Base-by-base conservation (phyloP, 2,113 vertebrate genomes). In the Scytalopus superciliaris region DNA sequence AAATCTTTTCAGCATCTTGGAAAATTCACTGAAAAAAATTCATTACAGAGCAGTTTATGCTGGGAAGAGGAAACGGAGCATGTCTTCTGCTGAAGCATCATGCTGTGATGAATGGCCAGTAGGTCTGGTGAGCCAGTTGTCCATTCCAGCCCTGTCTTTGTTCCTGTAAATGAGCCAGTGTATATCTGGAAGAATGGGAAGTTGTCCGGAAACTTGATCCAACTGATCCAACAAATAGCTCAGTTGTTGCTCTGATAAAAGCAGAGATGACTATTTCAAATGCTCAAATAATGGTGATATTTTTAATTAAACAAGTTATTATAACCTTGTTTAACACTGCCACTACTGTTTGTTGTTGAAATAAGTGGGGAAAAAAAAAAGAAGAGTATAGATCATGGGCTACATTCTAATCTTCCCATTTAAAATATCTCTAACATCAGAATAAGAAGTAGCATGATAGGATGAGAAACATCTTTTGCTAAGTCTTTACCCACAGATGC, bases 151-250 rank as follows among this genome's bases (percentile, higher is more conserved):
- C 45, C 0, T 0, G 70, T 49, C 75, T 96, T 89, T 94, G 75
- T 89, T 89, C 72, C 91, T 87, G 79, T 90, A 85, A 96, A 96
- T 83, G 74, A 94, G 78, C 74, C 88, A 85, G 82, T 87, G 50
- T 92, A 0, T 89, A 89, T 95, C 67, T 87, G 81, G 56, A 68
- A 95, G 89, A 94, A 95, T 5, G 17, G 74, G 78, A 97, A 95
- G 73, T 91, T 7, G 6, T 76, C 70, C 87, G 84, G 89, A 95
- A 91, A 93, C 74, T 79, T 79, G 64, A 92, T 90, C 80, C 87
- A 94, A 75, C 60, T 47, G 69, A 87, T 73, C 66, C 87, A 89
- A 92, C 77, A 96, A 95, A 93, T 55, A 93, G 84, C 62, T 87
- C 49, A 31, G 49, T 59, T 55, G 52, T 80, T 75, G 28, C 62